Evolutionary conservation across 1,140 invertebrate genomes (phyloP).

Genomic region (Leptinotarsa lineolata): DNA sequence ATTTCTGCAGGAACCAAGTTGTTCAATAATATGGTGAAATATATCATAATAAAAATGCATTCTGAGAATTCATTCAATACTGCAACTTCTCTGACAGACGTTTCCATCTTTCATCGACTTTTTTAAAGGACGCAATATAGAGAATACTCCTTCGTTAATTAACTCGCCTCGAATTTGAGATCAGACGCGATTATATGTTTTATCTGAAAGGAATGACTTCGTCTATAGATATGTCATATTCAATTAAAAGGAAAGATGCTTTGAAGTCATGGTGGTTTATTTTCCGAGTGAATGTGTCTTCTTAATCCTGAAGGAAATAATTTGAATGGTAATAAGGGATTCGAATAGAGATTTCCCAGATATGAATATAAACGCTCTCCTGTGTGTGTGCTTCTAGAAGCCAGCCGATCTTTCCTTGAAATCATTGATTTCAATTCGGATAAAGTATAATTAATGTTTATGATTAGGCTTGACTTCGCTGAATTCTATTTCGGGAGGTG

Average conservation of each 20-base stretch:
- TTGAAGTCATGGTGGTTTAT: slow-evolving; percentile 35
- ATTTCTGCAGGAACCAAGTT: too few relatives aligned
- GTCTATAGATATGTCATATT: slow-evolving; percentile 34
- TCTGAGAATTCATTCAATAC: too few relatives aligned
- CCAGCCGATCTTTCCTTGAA: slow-evolving; percentile 30
- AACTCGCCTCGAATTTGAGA: slow-evolving; percentile 16
- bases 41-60: too few relatives aligned
- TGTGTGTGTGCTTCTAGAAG: slow-evolving; percentile 16
- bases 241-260: slow-evolving; percentile 36
- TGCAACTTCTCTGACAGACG: too few relatives aligned
- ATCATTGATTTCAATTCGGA: slow-evolving; percentile 35
- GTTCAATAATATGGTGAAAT: too few relatives aligned
- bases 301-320: slow-evolving; percentile 32
- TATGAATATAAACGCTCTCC: slow-evolving; percentile 29
- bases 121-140: neutral
- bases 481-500: neutral
- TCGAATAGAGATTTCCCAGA: slow-evolving; percentile 36
- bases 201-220: slow-evolving; percentile 23
- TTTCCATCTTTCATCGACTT: too few relatives aligned
- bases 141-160: slow-evolving; percentile 19
- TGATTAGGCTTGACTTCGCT: slow-evolving; percentile 15
- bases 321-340: slow-evolving; percentile 38
- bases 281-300: slow-evolving; percentile 33
- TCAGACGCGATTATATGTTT: slow-evolving; percentile 25
- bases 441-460: slow-evolving; percentile 35